Base-by-base conservation (phyloP, 2,113 vertebrate species). In the Bujurquina vittata region DNA sequence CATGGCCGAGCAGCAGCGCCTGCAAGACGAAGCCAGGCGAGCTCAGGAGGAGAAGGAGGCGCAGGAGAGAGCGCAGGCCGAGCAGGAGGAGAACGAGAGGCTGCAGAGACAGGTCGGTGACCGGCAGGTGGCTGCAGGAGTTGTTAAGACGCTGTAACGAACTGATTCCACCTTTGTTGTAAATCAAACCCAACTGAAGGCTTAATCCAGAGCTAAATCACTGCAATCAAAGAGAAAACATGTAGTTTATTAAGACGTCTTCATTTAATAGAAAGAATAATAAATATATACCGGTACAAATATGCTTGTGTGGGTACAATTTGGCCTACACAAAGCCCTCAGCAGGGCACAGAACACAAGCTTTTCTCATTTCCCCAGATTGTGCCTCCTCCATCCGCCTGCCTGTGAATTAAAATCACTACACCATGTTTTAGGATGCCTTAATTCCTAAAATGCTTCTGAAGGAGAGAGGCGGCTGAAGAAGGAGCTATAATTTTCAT, bases 81-180 rank as follows among this genome's bases (percentile, higher is more conserved):
- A 98, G 87, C 95, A 94, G 90, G 97, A 98, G 89, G 97, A 98
- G 94, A 94, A 87, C 55, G 96, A 97, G 75, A 94, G 95, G 85
- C 95, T 97, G 59, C 98, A 98, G 95, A 99, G 88, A 95, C 98
- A 98, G 96, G 98, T 98, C 14, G 43, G 83, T 55, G 46, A 33
- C 49, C 23, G 4, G 43, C 43, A 5, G 43, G 15, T 14, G 5
- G 15, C 43, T 46, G 8, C 10, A 52, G 43, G 65, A n/a, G 46
- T 72, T 54, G 12, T 72, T 72, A 69, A 52, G 65, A 31, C 0
- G 22, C 63, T 49, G 63, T 5, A 29, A 67, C 49, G 46, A 29
- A 29, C 22, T 4, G 40, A 46, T 67, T 11, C 63, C 63, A 29
- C 4, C 1, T n/a, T 55, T n/a, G n/a, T 17, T 55, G 20, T 5